Base-by-base conservation (phyloP, 2,888 invertebrate species). In the Eilema sororculum region DNA sequence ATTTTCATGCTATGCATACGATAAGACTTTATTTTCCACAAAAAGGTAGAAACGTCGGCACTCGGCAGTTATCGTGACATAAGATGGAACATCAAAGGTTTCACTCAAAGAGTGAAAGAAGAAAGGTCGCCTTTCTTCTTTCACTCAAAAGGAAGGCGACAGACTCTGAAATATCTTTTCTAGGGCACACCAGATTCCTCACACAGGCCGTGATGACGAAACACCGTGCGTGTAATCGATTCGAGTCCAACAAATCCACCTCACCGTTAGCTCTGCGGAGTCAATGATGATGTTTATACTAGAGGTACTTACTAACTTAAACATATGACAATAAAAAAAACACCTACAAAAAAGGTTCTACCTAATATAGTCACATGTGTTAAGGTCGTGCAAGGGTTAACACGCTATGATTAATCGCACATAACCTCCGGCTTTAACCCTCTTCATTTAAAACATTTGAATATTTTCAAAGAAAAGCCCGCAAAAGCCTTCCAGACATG, bases 381-480 rank as follows among this genome's bases (percentile, higher is more conserved):
- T 81, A 74, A 79, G 75, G 74, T 74, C 73, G 78, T 79, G 78
- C 75, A 80, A 75, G 82, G 83, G 79, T 86, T 85, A 85, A 87
- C 82, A 74, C 81, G 75, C 73, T 69, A 80, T 86, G 87, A 87
- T 87, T 86, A 87, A 87, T 85, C 83, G 80, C 70, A 63, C 71
- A 67, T 73, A 77, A 75, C 86, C 84, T 75, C 73, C 67, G 66
- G 71, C 52, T 71, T 75, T 67, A 81, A 85, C 83, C 80, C 79
- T 78, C 77, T 76, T 76, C 79, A 78, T 78, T 76, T 76, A 78
- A 80, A 79, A 83, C 79, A 81, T 80, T 78, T 79, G 74, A 79
- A 80, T 81, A 82, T 81, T 78, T 79, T 74, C 79, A 71, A 78
- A 75, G 79, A 78, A 82, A 78, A 74, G 72, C 78, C 71, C 66